Percentiles rank a stretch among this genome's conserved stretches.
phyloP scores from a whole-genome alignment of 1,140 invertebrate species.

The Scaptomyza graminum region DNA sequence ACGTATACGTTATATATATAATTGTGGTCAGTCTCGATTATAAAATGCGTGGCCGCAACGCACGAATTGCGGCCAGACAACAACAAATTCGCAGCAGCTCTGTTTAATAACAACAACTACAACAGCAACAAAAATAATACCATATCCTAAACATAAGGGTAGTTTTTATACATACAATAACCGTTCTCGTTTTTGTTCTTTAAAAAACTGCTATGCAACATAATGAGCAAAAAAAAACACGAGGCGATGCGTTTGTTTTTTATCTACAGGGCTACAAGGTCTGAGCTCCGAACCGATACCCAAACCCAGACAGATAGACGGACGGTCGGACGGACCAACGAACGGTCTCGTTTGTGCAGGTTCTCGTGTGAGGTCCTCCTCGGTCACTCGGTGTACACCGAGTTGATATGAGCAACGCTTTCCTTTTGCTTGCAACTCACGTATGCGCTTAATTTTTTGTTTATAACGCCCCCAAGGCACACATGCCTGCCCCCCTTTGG shows the following conservation, averaged over 20 bases:
- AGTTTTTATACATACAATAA: conserved; percentile 46
- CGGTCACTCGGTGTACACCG: too few relatives aligned
- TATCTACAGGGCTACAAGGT: neutral
- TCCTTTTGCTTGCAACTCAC: conserved; percentile 60
- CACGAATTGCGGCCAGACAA: conserved; percentile 55
- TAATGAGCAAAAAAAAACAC: conserved; percentile 71
- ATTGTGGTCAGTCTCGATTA: conserved; percentile 79
- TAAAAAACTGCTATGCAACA: conserved; percentile 46
- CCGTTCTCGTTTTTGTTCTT: conserved; percentile 1
- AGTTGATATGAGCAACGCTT: neutral
- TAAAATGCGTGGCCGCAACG: conserved; percentile 60
- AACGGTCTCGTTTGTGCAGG: too few relatives aligned
- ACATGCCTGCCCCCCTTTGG: neutral
- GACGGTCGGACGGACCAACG: too few relatives aligned
- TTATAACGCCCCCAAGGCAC: conserved; percentile 55
- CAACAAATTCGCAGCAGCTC: conserved; percentile 12
- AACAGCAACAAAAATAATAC: too few relatives aligned
- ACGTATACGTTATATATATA: conserved; percentile 23
- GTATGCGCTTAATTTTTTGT: conserved; percentile 80
- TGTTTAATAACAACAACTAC: conserved; percentile 55
- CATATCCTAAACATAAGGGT: conserved; percentile 46
- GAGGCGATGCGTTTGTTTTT: conserved; percentile 25
- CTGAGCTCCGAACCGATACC: neutral
- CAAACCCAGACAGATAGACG: conserved; percentile 17
- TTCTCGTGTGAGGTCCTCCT: conserved; percentile 30